A percentile compares a stretch with the other conserved stretches of the same genome.
These are phyloP conservation scores for Chrysolina oricalcia DNA, from an alignment of 2,888 invertebrate genomes.

Conservation along the genomic window DNA sequence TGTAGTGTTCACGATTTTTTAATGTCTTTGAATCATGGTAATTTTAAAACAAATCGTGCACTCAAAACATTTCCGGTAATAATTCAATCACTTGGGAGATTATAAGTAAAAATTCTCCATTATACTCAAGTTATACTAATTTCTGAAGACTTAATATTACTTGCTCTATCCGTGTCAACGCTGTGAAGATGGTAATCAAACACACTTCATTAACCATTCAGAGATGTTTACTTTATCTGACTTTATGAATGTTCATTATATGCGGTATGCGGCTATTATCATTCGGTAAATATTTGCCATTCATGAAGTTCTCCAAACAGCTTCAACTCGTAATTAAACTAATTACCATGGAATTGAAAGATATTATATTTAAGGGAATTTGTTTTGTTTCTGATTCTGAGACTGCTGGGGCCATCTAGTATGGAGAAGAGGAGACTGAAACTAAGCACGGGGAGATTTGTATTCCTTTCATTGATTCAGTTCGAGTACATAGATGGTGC, in stretches of 20 bases:
- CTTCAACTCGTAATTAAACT: background rate
- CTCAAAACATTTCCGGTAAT: too few relatives aligned
- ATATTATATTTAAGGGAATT: background rate
- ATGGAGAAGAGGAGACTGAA: background rate
- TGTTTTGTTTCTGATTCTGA: background rate
- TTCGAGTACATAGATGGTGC: background rate
- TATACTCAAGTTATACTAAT: too few relatives aligned
- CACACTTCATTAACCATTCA: too few relatives aligned
- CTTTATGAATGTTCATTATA: background rate
- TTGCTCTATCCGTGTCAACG: too few relatives aligned
- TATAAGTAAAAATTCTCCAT: too few relatives aligned
- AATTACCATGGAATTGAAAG: background rate
- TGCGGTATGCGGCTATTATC: background rate
- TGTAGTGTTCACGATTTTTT: too few relatives aligned
- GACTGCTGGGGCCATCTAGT: slow-evolving; percentile 10
- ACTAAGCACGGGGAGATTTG: background rate
- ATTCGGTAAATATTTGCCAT: slow-evolving; percentile 9
- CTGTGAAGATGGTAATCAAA: too few relatives aligned
- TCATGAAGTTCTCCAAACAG: background rate
- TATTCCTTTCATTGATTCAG: background rate
- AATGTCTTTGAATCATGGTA: too few relatives aligned
- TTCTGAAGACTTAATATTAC: too few relatives aligned
- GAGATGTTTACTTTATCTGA: background rate
- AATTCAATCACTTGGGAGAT: too few relatives aligned
- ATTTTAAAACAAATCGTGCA: too few relatives aligned